Conservation (phyloP, 2,888 invertebrate genomes). For the Hemithea aestivaria region DNA sequence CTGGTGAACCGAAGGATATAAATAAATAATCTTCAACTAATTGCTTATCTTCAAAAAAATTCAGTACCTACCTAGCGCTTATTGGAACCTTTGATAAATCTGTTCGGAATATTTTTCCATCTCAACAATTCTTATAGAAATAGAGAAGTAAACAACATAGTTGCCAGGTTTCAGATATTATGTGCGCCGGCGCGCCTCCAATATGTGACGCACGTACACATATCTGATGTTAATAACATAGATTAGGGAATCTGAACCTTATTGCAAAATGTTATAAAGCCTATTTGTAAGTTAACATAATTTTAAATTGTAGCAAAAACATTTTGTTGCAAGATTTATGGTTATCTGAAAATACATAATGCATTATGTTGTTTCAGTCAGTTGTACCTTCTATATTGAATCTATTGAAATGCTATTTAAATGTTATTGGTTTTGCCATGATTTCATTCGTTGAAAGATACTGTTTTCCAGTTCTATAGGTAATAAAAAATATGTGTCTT, state of each 20-base stretch:
- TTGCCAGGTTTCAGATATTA: slow-evolving; percentile 16
- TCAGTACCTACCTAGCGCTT: no score
- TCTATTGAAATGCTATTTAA: no score
- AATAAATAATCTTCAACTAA: no score
- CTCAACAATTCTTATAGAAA: no score
- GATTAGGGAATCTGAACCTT: slow-evolving; percentile 2
- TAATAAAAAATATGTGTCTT: no score
- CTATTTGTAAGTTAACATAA: not conserved
- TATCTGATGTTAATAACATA: not conserved
- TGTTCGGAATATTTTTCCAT: no score
- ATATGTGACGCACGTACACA: slow-evolving; percentile 11
- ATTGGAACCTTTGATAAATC: no score
- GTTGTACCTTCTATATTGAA: not conserved
- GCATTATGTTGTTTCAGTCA: slow-evolving; percentile 1
- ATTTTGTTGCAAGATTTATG: slow-evolving; percentile 9
- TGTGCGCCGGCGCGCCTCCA: slow-evolving; percentile 11
- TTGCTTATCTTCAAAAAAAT: no score
- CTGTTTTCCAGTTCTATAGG: no score
- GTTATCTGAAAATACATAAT: slow-evolving; percentile 11
- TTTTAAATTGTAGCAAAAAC: not conserved
- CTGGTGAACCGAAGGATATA: no score
- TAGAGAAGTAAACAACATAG: slow-evolving; percentile 18
- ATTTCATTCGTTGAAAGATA: no score
- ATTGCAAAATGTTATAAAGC: not conserved
- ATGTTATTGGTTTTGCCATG: no score